phyloP scores from a whole-genome alignment of 2,888 invertebrate genomes.

The Embidobia sp. region DNA sequence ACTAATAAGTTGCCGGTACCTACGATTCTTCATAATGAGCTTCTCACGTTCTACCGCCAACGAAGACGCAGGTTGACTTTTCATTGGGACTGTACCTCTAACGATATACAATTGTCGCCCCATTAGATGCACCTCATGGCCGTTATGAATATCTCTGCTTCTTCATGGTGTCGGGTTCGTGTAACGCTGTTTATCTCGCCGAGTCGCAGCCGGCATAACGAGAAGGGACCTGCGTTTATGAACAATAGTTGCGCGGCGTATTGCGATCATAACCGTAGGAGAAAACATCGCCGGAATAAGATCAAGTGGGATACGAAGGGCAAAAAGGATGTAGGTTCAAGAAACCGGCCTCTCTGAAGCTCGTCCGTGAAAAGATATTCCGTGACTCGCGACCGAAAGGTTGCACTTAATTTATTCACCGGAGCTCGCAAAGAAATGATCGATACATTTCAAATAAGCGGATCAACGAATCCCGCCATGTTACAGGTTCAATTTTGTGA shows the following conservation, averaged over 20 bases:
- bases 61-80: slow-evolving; percentile 66
- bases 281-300: slow-evolving; percentile 46
- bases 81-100: slow-evolving; percentile 74
- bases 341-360: slow-evolving; percentile 41
- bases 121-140: slow-evolving; percentile 77
- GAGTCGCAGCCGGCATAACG: slow-evolving; percentile 60
- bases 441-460: slow-evolving; percentile 54
- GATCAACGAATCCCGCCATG: slow-evolving; percentile 41
- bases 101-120: slow-evolving; percentile 80
- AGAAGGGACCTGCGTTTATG: slow-evolving; percentile 66
- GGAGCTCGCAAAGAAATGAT: slow-evolving; percentile 48
- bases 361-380: slow-evolving; percentile 23
- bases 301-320: slow-evolving; percentile 29
- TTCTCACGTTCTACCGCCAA: slow-evolving; percentile 60
- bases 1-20: not conserved
- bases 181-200: slow-evolving; percentile 75
- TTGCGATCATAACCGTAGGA: slow-evolving; percentile 36
- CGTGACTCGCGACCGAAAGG: slow-evolving; percentile 67
- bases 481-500: slow-evolving; percentile 54
- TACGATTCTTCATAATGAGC: slow-evolving; percentile 22
- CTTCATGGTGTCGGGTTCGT: slow-evolving; percentile 69
- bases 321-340: slow-evolving; percentile 17
- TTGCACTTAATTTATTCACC: slow-evolving; percentile 71
- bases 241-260: slow-evolving; percentile 64
- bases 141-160: slow-evolving; percentile 75